phyloP scores from a whole-genome alignment of 2,888 invertebrate species.

The Trisateles emortualis region DNA sequence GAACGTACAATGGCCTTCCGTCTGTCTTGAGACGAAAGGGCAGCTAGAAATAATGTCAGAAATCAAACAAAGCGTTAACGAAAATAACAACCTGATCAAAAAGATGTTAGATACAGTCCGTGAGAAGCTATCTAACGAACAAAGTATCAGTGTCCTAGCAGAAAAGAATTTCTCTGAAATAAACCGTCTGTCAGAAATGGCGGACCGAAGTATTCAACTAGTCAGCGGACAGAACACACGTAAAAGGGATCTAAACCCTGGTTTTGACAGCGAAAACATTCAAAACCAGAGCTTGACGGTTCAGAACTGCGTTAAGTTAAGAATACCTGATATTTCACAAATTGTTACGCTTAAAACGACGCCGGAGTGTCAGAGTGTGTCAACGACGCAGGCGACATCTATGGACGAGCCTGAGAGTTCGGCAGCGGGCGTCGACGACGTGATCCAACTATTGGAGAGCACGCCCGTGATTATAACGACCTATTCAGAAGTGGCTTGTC shows the following conservation, averaged over 20 bases:
- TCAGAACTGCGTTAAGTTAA: slow-evolving; percentile 64
- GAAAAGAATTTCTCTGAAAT: slow-evolving; percentile 82
- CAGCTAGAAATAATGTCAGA: slow-evolving; percentile 77
- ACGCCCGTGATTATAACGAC: slow-evolving; percentile 28
- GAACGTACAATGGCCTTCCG: slow-evolving; percentile 3
- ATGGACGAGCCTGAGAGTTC: slow-evolving; percentile 78
- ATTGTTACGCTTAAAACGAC: slow-evolving; percentile 73
- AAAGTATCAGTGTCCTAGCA: slow-evolving; percentile 72
- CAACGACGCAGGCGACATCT: slow-evolving; percentile 70
- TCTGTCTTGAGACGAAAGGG: slow-evolving; percentile 62
- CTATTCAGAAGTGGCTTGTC: slow-evolving; percentile 59
- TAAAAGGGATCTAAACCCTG: slow-evolving; percentile 75
- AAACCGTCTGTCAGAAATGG: slow-evolving; percentile 79
- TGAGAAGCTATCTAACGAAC: slow-evolving; percentile 50
- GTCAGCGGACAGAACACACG: slow-evolving; percentile 70
- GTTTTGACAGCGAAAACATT: slow-evolving; percentile 77
- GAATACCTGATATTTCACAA: slow-evolving; percentile 76
- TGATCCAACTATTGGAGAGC: slow-evolving; percentile 36
- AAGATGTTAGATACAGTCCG: slow-evolving; percentile 66
- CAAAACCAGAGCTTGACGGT: slow-evolving; percentile 55
- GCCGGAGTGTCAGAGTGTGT: slow-evolving; percentile 51
- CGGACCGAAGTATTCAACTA: slow-evolving; percentile 77
- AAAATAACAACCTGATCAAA: slow-evolving; percentile 81
- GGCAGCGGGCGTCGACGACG: slow-evolving; percentile 64
- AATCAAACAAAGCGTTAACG: slow-evolving; percentile 77